Base-by-base conservation (phyloP, 2,113 vertebrate genomes). In the Condylura cristata region DNA sequence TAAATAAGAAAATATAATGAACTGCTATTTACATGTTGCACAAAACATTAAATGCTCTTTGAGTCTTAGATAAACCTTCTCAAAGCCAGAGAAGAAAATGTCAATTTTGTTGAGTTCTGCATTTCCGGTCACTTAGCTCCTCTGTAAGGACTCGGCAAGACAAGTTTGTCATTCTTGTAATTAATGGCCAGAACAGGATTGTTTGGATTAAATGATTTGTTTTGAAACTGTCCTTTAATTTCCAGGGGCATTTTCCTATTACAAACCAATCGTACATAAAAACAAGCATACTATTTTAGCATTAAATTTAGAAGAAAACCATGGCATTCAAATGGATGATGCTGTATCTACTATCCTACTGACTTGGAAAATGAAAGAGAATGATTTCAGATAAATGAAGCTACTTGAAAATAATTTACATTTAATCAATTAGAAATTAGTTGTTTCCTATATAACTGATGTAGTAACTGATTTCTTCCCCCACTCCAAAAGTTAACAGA, bases 201-300 rank as follows among this genome's bases (percentile, higher is more conserved):
- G 39, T 87, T 63, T 68, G 24, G 41, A 85, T 34, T 68, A 79
- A 86, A 80, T 72, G 18, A 66, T 70, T 95, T 8, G 9, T 80
- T 95, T 93, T 86, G 68, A 68, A 82, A 32, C 8, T 78, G 12
- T 65, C 39, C 10, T 94, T 28, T 90, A 24, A 86, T 75, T 68
- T 89, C 10, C n/a, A 90, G 86, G 26, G 32, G 28, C 26, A 13
- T 76, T 90, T 91, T 56, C 22, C 46, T 44, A 70, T 86, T 86
- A 81, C 83, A 81, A 85, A 93, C 81, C 18, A 94, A 79, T 93
- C 74, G 60, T 22, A 46, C 34, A 61, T 18, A 85, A 91, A 87
- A 84, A 56, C 12, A 70, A 84, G 83, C 78, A 28, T 24, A 32
- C 13, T 1, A 13, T 13, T 78, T 81, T 39, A 51, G n/a, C 37